Evolutionary conservation across 2,113 vertebrate species (phyloP), one percentile per base, ranked within the genome.

Genomic region (Casuarius casuarius): DNA sequence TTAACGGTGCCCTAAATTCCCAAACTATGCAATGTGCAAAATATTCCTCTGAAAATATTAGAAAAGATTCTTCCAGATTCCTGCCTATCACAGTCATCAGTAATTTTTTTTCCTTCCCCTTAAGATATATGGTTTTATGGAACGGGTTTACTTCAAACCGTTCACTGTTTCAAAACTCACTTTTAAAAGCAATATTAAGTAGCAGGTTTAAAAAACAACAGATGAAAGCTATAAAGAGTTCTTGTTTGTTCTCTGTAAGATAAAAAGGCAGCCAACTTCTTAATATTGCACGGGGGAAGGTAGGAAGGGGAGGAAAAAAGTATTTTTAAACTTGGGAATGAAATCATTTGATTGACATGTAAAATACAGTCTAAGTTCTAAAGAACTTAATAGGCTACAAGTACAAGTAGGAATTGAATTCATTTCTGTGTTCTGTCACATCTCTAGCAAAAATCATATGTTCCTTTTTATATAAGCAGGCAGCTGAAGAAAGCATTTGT

Each of bases 261-360:
- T n/a, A 75, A 94, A 94, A 91, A 96, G 18, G 12, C 10, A 81
- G 8, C 9, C 0, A 0, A 25, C 31, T 87, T 91, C 49, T 89
- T 61, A 93, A n/a, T 48, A 52, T 52, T 91, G 31, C 31, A 81
- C 72, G 29, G 31, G 48, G 0, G 18, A 94, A 80, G 15, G 33
- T 51, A 49, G 7, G 33, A 92, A 88, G 19, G 4, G 20, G 65
- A 90, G 33, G 71, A 84, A 68, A 61, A 78, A 61, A 46, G 19
- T 65, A 86, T 94, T 96, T 96, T 93, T 90, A 80, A 91, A 84
- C 46, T 61, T 77, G 17, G 10, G 42, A 92, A 91, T 79, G 1
- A 83, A 93, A 96, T 91, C 73, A 68, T 12, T 89, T 96, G 78
- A 92, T 77, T 96, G 88, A 87, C 75, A 75, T 26, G 4, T 67